phyloP scores from a whole-genome alignment of 92 coral and sea anemone genomes.

The Muricea muricata region DNA sequence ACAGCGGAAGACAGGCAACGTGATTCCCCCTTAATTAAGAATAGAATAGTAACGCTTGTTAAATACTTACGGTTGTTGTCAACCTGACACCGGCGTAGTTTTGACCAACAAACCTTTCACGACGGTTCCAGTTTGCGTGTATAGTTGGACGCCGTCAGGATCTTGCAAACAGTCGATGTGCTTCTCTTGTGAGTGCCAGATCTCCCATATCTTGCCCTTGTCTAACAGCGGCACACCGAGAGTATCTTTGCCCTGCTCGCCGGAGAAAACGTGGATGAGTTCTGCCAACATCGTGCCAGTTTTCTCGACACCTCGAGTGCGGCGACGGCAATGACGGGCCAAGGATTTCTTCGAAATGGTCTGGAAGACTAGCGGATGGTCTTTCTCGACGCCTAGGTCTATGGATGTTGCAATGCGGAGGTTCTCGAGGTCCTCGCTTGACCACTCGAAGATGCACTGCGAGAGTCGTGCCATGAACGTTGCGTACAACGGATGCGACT shows the following conservation, averaged over 20 bases:
- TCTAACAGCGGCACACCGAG: constrained; percentile 25
- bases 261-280: constrained; percentile 45
- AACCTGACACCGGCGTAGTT: no score
- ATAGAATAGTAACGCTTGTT: no score
- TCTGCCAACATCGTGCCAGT: constrained; percentile 47
- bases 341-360: constrained; percentile 40
- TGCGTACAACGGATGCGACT: constrained; percentile 66
- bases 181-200: no score
- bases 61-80: no score
- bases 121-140: not conserved
- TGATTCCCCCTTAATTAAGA: not conserved
- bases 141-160: constrained; percentile 54
- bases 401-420: not conserved
- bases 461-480: constrained; percentile 62
- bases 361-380: not conserved
- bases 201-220: no score
- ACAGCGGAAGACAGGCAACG: constrained; percentile 26
- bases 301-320: constrained; percentile 55
- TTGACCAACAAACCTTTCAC: no score
- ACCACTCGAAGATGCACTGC: constrained; percentile 42
- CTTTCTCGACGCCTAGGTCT: not conserved
- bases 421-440: not conserved
- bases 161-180: constrained; percentile 71
- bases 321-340: not conserved
- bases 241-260: constrained; percentile 67